phyloP scores from a whole-genome alignment of 2,797 vertebrate genomes.

The Manis javanica region DNA sequence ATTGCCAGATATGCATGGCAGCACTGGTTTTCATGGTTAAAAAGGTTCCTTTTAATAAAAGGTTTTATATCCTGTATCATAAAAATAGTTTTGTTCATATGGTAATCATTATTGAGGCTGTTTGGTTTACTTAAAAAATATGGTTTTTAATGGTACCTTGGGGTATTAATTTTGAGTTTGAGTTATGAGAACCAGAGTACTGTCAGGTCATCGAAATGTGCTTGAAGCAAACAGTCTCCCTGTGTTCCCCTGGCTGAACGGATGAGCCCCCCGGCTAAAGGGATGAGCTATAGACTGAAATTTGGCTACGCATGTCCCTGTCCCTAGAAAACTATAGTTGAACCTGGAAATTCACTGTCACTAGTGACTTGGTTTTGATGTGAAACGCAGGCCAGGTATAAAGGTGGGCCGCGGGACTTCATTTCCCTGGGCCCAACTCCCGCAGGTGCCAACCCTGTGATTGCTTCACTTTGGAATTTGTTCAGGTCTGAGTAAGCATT shows the following conservation, averaged over 20 bases:
- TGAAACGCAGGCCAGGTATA: not conserved
- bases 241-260: not conserved
- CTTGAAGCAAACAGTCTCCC: not conserved
- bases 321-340: not conserved
- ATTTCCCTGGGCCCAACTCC: not conserved
- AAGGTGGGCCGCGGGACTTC: not conserved
- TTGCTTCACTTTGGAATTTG: not conserved
- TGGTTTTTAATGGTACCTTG: not conserved
- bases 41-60: not conserved
- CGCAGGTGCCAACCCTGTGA: not conserved
- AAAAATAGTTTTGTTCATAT: conserved; percentile 25
- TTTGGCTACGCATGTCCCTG: not conserved
- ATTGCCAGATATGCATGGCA: not conserved
- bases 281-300: not conserved
- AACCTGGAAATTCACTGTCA: not conserved
- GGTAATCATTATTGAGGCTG: conserved; percentile 4
- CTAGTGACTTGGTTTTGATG: not conserved
- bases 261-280: not conserved
- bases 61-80: not conserved
- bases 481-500: not conserved
- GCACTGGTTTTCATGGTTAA: not conserved
- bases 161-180: conserved; percentile 43
- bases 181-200: not conserved
- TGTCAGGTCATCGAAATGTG: not conserved
- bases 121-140: conserved; percentile 26